These are phyloP conservation scores for Oreohelix idahoensis DNA, from an alignment of 1,140 invertebrate species.

Conservation along the genomic window DNA sequence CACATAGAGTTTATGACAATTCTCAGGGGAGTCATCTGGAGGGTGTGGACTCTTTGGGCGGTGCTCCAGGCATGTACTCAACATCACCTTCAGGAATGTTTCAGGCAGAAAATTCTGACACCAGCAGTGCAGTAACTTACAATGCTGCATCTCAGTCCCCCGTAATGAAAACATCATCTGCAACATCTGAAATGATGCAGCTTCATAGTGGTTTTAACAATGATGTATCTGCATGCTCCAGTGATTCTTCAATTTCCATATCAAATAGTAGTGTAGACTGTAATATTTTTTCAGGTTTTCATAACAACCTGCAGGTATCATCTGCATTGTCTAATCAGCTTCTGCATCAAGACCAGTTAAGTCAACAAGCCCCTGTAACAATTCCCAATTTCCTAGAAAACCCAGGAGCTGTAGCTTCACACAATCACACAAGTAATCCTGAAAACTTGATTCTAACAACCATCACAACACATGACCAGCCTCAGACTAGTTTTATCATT, in stretches of 20 bases:
- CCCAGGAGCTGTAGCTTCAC: background rate
- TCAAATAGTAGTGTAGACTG: background rate
- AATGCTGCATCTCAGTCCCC: background rate
- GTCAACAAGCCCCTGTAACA: background rate
- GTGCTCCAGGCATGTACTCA: background rate
- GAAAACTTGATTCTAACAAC: background rate
- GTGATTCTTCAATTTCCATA: background rate
- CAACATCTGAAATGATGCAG: background rate
- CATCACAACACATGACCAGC: background rate
- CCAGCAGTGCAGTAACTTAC: background rate
- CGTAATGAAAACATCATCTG: background rate
- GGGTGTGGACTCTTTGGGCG: background rate
- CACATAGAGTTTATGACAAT: background rate
- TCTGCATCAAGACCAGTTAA: background rate
- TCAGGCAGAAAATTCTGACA: background rate
- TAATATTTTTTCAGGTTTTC: background rate
- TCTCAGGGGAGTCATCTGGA: background rate
- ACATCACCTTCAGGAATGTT: background rate
- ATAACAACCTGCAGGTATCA: background rate
- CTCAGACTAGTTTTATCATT: background rate
- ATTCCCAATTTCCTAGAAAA: slow-evolving; percentile 33
- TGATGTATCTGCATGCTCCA: background rate
- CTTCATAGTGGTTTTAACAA: background rate
- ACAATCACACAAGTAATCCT: background rate
- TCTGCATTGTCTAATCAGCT: background rate